Evolutionary conservation across 2,888 invertebrate species (phyloP).

Genomic region (Pelosia muscerda): DNA sequence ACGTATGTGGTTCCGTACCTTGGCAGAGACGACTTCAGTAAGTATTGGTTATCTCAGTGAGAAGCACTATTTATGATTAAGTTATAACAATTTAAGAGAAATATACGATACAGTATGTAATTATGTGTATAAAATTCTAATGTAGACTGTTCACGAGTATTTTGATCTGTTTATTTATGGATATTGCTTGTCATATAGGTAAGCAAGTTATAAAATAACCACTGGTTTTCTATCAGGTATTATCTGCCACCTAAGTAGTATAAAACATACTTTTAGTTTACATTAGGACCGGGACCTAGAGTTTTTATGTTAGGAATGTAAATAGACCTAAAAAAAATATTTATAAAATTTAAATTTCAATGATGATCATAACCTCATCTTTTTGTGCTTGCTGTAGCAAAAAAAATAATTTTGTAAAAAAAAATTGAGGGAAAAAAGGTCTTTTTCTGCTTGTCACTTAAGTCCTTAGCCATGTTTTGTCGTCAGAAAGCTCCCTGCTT

Average conservation of each 20-base stretch:
- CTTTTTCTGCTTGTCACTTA: too few species aligned
- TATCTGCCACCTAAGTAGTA: not conserved
- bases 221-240: not conserved
- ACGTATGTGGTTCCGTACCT: not conserved
- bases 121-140: conserved; percentile 45
- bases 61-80: conserved; percentile 23
- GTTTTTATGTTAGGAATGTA: too few species aligned
- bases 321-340: too few species aligned
- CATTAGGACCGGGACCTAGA: too few species aligned
- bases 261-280: too few species aligned
- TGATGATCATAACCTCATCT: too few species aligned
- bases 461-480: too few species aligned
- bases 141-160: conserved; percentile 31
- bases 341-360: too few species aligned
- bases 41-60: conserved; percentile 4
- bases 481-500: too few species aligned
- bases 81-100: conserved; percentile 41
- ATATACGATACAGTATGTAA: conserved; percentile 34
- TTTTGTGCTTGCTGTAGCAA: too few species aligned
- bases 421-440: too few species aligned
- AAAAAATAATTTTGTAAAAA: too few species aligned
- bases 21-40: not conserved
- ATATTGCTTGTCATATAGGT: not conserved
- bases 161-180: conserved; percentile 19
- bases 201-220: not conserved